Evolutionary conservation across 2,888 invertebrate genomes (phyloP), one percentile per base, ranked within the genome.

Genomic region (Trichopria drosophilae): DNA sequence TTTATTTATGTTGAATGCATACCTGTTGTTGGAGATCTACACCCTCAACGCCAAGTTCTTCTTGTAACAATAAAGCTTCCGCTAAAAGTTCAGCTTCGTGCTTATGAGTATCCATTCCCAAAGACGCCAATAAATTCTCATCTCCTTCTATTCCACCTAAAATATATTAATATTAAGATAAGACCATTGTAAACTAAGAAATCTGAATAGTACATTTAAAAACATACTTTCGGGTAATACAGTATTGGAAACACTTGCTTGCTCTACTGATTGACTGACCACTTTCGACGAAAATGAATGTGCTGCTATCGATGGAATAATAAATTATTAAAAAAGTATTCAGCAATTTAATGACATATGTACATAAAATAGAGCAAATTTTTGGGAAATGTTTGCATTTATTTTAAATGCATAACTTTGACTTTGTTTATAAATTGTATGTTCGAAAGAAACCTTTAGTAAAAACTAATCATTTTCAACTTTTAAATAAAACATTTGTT

Each of bases 61-160:
- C 75, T 56, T 73, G 75, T 6, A 74, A 60, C 20, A 75, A 60
- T 16, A 75, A 57, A 6, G 74, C 74, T 53, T 74, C 74, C 1
- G 73, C 73, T 7, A 75, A 59, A 26, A 75, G 57, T 42, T 74
- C 73, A 40, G 72, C 74, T 48, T 75, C 75, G 32, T 72, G 69
- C 51, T 75, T 74, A 18, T 54, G 66, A 2, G 73, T 71, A 40
- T 73, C 73, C 72, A 75, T 73, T 54, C 69, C 73, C 23, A 75
- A 61, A 3, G 75, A 69, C 6, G 73, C 73, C 13, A 75, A 51
- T 44, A 75, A 63, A 58, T 73, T 68, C 43, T 75, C 75, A 45
- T 73, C 72, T 6, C 70, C 69, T 56, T 74, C 74, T 23, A 74
- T 72, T 23, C 65, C 66, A 53, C 65, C 74, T 75, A 35, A 18